A percentile compares a stretch with the other conserved stretches of the same genome.
Conservation (phyloP, 2,797 vertebrate genomes). For the Spatula versicolor region DNA sequence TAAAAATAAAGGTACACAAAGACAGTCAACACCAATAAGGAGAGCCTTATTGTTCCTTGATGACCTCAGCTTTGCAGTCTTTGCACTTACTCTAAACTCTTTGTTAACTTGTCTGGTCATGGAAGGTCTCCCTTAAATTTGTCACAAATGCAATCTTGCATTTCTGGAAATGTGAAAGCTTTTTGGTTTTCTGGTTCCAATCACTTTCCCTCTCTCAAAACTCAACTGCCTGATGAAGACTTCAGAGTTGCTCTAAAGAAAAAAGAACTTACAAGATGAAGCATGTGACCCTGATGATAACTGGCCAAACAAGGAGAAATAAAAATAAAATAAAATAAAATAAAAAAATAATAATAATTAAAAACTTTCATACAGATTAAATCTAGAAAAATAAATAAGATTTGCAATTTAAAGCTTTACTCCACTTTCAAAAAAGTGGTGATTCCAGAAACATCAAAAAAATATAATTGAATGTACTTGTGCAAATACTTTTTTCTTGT, state of each 20-base stretch:
- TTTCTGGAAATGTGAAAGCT: background rate
- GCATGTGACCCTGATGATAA: background rate
- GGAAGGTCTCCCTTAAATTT: background rate
- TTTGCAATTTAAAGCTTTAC: background rate
- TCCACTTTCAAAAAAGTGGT: background rate
- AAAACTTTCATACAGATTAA: background rate
- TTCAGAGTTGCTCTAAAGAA: background rate
- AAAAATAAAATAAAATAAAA: background rate
- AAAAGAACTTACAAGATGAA: background rate
- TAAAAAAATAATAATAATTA: background rate
- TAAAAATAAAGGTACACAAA: background rate
- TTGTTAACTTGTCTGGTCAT: background rate
- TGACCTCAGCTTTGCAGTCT: background rate
- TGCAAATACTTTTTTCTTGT: background rate
- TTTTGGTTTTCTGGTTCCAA: background rate
- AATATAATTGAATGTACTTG: background rate
- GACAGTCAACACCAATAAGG: rapidly evolving
- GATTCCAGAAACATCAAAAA: background rate
- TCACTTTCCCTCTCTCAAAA: background rate
- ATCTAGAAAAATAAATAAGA: background rate
- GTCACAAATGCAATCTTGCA: background rate
- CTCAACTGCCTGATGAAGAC: background rate
- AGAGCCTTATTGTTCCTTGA: background rate
- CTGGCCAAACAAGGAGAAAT: background rate
- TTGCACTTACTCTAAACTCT: background rate